These are phyloP conservation scores for Rapana venosa DNA, from an alignment of 2,888 invertebrate species.

Conservation along the genomic window DNA sequence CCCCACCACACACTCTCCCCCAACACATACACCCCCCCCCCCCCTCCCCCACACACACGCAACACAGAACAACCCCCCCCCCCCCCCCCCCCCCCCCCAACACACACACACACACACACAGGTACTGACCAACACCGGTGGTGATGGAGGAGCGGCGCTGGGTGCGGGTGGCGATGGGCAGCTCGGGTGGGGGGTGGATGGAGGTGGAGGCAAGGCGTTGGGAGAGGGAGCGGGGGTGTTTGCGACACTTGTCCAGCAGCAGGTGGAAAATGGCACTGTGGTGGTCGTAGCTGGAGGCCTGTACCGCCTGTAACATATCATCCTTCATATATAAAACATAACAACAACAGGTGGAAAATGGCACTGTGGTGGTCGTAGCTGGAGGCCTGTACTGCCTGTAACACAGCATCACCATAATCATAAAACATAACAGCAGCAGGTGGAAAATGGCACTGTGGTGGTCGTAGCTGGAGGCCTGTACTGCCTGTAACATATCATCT, in stretches of 20 bases:
- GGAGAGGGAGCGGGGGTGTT: constrained; percentile 72
- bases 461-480: constrained; percentile 91
- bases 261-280: constrained; percentile 96
- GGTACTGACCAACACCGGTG: constrained; percentile 78
- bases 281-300: constrained; percentile 92
- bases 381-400: constrained; percentile 88
- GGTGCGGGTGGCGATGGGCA: constrained; percentile 76
- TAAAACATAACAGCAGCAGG: constrained; percentile 82
- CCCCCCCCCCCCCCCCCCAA: neutral
- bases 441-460: constrained; percentile 96
- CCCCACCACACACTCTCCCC: neutral
- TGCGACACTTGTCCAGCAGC: constrained; percentile 84
- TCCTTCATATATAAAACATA: too few species aligned
- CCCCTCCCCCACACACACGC: too few species aligned
- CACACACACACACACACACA: neutral
- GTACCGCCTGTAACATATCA: constrained; percentile 84
- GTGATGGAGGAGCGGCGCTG: constrained; percentile 80
- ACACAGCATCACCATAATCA: too few species aligned
- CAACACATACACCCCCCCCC: too few species aligned
- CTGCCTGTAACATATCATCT: constrained; percentile 82
- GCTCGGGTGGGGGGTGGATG: constrained; percentile 47
- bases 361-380: constrained; percentile 95
- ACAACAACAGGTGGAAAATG: constrained; percentile 91
- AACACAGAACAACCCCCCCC: neutral
- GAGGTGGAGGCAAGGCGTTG: constrained; percentile 62